Evolutionary conservation across 2,888 invertebrate species (phyloP), one percentile per base, ranked within the genome.

Genomic region (Dicranocentrus wangi): DNA sequence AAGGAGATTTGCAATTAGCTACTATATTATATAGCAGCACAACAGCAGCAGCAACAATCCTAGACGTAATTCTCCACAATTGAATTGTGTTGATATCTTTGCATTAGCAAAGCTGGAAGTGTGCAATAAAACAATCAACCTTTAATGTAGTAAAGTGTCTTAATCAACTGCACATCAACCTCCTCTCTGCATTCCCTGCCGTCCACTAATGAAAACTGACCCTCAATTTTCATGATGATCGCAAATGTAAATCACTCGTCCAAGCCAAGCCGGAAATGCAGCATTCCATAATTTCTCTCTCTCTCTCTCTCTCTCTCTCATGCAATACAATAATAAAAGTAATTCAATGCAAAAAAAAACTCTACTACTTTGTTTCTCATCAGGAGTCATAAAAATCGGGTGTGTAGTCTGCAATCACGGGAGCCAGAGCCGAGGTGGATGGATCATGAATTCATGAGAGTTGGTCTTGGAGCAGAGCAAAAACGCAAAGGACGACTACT

Each of bases 291-390:
- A 66, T 66, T 47, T 23, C 43, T 25, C 51, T n/a, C n/a, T n/a
- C n/a, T n/a, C n/a, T n/a, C n/a, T n/a, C n/a, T n/a, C n/a, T n/a
- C n/a, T n/a, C n/a, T n/a, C n/a, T n/a, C n/a, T n/a, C n/a, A n/a
- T n/a, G n/a, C n/a, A n/a, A 66, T 66, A 39, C 17, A 39, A 42
- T 47, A 66, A 66, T 47, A 66, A 66, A 61, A 61, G 39, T 19
- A 21, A 47, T 66, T 65, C 65, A 66, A 39, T 39, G 25, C 43
- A 66, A 47, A n/a, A n/a, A n/a, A n/a, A n/a, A n/a, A n/a, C n/a
- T n/a, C n/a, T n/a, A 19, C 28, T 17, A 61, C 61, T 39, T 61
- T 61, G 61, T 61, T 61, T 39, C 61, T 39, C 55, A 55, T 55
- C 55, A 55, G 23, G 10, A 55, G 25, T 25, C 55, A 55, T 55